Evolutionary conservation across 2,888 invertebrate species (phyloP).

Genomic region (Blera fallax): DNA sequence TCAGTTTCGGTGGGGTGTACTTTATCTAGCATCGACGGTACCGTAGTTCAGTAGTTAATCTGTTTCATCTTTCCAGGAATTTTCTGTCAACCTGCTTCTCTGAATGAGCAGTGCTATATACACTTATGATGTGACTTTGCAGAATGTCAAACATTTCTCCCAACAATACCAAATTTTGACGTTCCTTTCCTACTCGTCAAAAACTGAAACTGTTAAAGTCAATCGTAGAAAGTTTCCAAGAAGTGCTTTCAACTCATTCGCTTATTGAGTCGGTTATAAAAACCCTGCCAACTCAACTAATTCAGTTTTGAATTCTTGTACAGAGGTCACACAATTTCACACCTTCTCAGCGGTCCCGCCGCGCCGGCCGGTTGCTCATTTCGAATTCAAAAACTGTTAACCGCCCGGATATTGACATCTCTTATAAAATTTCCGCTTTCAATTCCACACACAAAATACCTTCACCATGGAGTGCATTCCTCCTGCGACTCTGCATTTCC

Average conservation of each 20-base stretch:
- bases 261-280: neutral
- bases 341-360: neutral
- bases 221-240: too few relatives aligned
- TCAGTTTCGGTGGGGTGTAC: too few relatives aligned
- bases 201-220: too few relatives aligned
- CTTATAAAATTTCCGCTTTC: constrained; percentile 52
- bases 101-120: too few relatives aligned
- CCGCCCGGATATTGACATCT: constrained; percentile 65
- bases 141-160: neutral
- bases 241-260: too few relatives aligned
- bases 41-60: too few relatives aligned
- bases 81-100: too few relatives aligned
- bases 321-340: neutral
- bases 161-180: too few relatives aligned
- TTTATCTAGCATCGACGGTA: too few relatives aligned
- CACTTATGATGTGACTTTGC: too few relatives aligned
- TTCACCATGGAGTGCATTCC: neutral
- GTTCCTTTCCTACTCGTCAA: too few relatives aligned
- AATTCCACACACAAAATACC: constrained; percentile 16
- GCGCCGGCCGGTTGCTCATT: constrained; percentile 6
- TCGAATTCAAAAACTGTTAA: constrained; percentile 52
- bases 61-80: too few relatives aligned
- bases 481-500: neutral
- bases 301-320: neutral
- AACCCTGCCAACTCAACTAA: neutral